Conservation (phyloP, 2,113 vertebrate genomes). For the Psilopogon haemacephalus region DNA sequence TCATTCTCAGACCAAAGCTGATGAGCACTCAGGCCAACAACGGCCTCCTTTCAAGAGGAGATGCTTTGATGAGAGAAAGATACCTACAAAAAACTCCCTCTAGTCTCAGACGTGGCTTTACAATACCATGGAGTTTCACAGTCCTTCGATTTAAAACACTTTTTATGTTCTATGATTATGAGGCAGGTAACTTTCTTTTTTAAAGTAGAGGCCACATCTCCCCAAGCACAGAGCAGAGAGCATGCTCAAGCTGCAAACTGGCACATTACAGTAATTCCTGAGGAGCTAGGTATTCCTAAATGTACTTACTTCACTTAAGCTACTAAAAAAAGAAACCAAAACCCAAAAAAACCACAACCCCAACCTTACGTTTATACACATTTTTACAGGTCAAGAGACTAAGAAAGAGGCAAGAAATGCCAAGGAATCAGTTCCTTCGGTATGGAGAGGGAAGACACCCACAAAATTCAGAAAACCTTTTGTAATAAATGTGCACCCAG, state of each 20-base stretch:
- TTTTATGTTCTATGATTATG: background rate
- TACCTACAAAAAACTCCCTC: background rate
- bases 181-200: background rate
- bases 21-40: background rate
- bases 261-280: background rate
- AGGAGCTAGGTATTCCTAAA: background rate
- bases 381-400: background rate
- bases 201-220: background rate
- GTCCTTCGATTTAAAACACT: background rate
- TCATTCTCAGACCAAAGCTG: background rate
- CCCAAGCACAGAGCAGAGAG: background rate
- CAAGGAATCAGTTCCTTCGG: background rate
- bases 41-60: background rate
- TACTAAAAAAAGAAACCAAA: background rate
- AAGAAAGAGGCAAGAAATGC: background rate
- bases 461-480: background rate
- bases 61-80: background rate
- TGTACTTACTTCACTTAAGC: background rate
- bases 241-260: fast-evolving
- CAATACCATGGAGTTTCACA: background rate
- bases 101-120: background rate
- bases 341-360: background rate
- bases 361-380: background rate
- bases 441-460: background rate
- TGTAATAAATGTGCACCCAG: background rate